A percentile compares a stretch with the other conserved stretches of the same genome.
Conservation (phyloP, 2,797 vertebrate genomes). For the Anabas testudineus region DNA sequence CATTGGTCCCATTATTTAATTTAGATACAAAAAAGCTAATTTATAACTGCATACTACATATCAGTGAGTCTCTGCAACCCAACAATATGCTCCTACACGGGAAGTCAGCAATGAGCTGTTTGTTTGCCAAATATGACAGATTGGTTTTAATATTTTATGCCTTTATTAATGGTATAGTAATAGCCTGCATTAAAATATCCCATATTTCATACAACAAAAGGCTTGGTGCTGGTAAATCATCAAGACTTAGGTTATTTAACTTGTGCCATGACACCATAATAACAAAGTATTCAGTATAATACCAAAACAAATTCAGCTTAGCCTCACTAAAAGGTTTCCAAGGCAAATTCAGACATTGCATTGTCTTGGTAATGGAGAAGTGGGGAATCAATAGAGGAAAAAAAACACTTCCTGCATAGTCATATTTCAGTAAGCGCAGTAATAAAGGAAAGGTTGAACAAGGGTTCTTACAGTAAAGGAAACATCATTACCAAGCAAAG, state of each 20-base stretch:
- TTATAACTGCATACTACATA: no score
- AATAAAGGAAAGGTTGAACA: neutral
- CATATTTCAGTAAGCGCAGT: neutral
- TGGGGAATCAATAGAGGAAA: neutral
- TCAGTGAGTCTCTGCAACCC: neutral
- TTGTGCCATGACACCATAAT: neutral
- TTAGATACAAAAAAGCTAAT: neutral
- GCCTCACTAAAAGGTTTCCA: neutral
- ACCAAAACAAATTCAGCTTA: no score
- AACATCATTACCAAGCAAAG: neutral
- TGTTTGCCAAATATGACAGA: slow-evolving; percentile 12
- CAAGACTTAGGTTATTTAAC: neutral
- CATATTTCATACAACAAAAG: neutral
- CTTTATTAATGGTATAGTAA: neutral
- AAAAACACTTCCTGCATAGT: neutral
- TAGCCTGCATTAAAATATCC: neutral
- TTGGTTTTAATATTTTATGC: neutral
- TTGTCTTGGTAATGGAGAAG: neutral
- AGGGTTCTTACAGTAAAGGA: neutral
- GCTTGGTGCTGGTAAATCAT: neutral
- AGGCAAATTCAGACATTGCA: no score
- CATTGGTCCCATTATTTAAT: neutral
- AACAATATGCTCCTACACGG: neutral
- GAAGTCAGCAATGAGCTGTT: neutral
- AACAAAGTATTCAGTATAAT: no score